Evolutionary conservation across 2,888 invertebrate species (phyloP).

Genomic region (Sisyra terminalis): DNA sequence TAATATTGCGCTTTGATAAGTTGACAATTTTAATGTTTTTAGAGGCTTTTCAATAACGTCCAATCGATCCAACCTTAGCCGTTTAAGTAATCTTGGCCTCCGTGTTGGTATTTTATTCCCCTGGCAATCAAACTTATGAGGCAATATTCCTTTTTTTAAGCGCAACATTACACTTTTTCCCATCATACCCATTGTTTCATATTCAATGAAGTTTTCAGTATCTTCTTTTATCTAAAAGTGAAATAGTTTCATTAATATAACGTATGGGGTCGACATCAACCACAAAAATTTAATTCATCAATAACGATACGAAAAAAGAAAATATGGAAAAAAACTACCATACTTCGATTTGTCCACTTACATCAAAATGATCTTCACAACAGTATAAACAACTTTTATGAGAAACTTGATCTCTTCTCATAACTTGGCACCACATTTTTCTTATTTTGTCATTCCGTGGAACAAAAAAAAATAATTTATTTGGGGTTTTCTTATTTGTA

Average conservation of each 20-base stretch:
- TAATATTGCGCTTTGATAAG: too few relatives aligned
- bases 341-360: too few relatives aligned
- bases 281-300: too few relatives aligned
- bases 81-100: too few relatives aligned
- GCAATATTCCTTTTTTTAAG: not conserved
- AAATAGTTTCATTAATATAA: not conserved
- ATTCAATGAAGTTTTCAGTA: not conserved
- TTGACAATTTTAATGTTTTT: too few relatives aligned
- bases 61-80: too few relatives aligned
- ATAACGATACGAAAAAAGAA: too few relatives aligned
- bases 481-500: conserved; percentile 5
- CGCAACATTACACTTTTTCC: not conserved
- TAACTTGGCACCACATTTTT: conserved; percentile 7
- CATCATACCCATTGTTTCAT: not conserved
- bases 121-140: conserved; percentile 1
- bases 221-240: not conserved
- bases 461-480: conserved; percentile 7
- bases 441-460: conserved; percentile 2
- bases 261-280: not conserved
- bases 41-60: too few relatives aligned
- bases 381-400: not conserved
- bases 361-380: conserved; percentile 8
- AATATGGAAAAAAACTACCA: too few relatives aligned
- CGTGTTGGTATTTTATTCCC: too few relatives aligned
- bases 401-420: conserved; percentile 8